phyloP scores from a whole-genome alignment of 2,888 invertebrate genomes.

The Scaptomyza cyrtandrae region DNA sequence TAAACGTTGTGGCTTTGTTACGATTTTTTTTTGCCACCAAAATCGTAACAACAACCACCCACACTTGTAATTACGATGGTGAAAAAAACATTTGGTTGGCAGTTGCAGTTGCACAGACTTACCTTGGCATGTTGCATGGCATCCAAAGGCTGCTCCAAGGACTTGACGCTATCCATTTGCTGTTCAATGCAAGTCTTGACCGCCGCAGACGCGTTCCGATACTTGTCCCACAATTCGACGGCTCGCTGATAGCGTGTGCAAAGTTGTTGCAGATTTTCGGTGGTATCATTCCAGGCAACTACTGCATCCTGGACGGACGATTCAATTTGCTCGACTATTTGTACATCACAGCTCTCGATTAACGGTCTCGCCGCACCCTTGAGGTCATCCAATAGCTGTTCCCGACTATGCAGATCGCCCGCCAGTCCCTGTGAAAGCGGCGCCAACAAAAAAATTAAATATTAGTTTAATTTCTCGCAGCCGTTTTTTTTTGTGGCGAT shows the following conservation, averaged over 20 bases:
- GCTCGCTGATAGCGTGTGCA: constrained; percentile 92
- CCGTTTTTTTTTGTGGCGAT: constrained; percentile 36
- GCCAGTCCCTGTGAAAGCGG: constrained; percentile 87
- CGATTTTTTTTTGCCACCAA: constrained; percentile 52
- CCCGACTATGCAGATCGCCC: constrained; percentile 90
- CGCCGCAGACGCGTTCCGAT: constrained; percentile 91
- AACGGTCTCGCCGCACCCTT: constrained; percentile 90
- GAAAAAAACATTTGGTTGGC: background rate
- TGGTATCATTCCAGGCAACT: constrained; percentile 92
- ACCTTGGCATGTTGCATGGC: constrained; percentile 91
- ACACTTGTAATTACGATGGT: background rate
- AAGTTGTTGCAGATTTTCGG: constrained; percentile 90
- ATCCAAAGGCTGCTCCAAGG: constrained; percentile 88
- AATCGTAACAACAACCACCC: constrained; percentile 31
- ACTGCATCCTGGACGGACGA: constrained; percentile 92
- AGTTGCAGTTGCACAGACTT: constrained; percentile 73
- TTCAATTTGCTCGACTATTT: constrained; percentile 90
- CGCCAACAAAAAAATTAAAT: background rate
- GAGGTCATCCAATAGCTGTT: constrained; percentile 90
- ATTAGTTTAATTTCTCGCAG: constrained; percentile 18
- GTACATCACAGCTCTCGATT: constrained; percentile 88
- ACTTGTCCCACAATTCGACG: constrained; percentile 92
- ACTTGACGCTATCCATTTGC: constrained; percentile 90
- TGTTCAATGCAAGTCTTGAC: constrained; percentile 91
- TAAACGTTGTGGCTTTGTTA: constrained; percentile 43